These are phyloP conservation scores for Zygothrica quintamaculata DNA, from an alignment of 2,888 invertebrate genomes.

Conservation along the genomic window DNA sequence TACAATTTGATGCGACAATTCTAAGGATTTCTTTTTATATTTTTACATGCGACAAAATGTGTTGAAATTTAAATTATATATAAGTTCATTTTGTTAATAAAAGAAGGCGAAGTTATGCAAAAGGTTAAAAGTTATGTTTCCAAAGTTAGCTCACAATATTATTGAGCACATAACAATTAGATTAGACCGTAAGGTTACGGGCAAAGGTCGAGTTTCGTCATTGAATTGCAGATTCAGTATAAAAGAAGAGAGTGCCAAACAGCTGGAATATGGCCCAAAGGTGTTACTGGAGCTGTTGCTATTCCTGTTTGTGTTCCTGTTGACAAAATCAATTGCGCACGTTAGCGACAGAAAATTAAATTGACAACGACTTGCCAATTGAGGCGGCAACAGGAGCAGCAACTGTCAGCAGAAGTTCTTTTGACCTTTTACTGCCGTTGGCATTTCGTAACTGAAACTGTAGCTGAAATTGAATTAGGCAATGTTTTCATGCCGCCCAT, in stretches of 20 bases:
- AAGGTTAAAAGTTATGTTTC: constrained; percentile 47
- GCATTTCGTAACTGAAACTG: constrained; percentile 18
- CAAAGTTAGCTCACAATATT: constrained; percentile 40
- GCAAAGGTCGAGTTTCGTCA: too few species aligned
- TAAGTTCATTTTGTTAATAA: too few species aligned
- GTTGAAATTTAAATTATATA: too few species aligned
- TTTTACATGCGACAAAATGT: too few species aligned
- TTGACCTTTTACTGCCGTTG: constrained; percentile 26
- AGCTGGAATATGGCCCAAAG: neutral
- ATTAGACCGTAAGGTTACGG: constrained; percentile 28
- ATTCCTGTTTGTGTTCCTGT: constrained; percentile 42
- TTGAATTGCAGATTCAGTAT: constrained; percentile 33
- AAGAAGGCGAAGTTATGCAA: constrained; percentile 1
- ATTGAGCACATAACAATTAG: constrained; percentile 49
- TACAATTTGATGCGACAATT: too few species aligned
- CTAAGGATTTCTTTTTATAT: too few species aligned
- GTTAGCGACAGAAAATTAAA: constrained; percentile 69
- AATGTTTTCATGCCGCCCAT: constrained; percentile 39
- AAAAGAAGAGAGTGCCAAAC: neutral
- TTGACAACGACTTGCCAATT: constrained; percentile 54
- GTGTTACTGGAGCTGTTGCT: neutral
- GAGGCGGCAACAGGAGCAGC: neutral
- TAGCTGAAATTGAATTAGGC: constrained; percentile 47
- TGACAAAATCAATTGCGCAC: constrained; percentile 74
- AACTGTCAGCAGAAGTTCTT: constrained; percentile 6